Evolutionary conservation across 2,797 vertebrate genomes (phyloP), one percentile per base, ranked within the genome.

Genomic region (Hephaestus fuliginosus): DNA sequence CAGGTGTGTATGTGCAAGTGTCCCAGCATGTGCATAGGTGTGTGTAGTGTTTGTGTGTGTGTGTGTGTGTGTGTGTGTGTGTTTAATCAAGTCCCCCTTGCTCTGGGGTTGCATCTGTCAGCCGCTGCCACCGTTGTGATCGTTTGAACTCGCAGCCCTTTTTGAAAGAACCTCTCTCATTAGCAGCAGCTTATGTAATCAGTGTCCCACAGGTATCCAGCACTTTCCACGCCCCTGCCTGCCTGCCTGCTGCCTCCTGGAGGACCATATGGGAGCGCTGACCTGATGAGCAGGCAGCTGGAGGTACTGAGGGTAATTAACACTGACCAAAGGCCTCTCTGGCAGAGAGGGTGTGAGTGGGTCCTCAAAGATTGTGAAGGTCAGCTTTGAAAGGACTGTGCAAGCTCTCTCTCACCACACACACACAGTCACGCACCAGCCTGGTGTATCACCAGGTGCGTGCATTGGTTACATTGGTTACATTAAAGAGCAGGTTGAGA

Each of bases 161-260:
- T 92, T 76, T 46, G 15, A 92, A 90, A 94, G 90, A 92, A 90
- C 85, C 89, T 88, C 88, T 90, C 93, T 95, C 95, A 95, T 95
- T 95, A 96, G 92, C 84, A 78, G 91, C 87, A 89, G 93, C 93
- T 95, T 94, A 95, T 95, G 91, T 94, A 95, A 95, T 95, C 93
- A 94, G 91, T 66, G 88, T 94, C 91, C 94, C 92, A 91, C 94
- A 95, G 93, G 92, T 95, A 93, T 89, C 91, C 86, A 90, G 91
- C 85, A 78, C 87, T 82, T 83, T 89, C 91, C 86, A 88, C 90
- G 72, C 88, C 88, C 87, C 77, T 80, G 88, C 88, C 81, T 73
- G 82, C 89, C 78, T 80, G 84, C 88, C 85, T 87, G 85, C 82
- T 78, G 82, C 82, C 88, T 93, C 91, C 86, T 93, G 92, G 81